Conservation (phyloP, 1,140 invertebrate species). For the Drosophila paulistorum region DNA sequence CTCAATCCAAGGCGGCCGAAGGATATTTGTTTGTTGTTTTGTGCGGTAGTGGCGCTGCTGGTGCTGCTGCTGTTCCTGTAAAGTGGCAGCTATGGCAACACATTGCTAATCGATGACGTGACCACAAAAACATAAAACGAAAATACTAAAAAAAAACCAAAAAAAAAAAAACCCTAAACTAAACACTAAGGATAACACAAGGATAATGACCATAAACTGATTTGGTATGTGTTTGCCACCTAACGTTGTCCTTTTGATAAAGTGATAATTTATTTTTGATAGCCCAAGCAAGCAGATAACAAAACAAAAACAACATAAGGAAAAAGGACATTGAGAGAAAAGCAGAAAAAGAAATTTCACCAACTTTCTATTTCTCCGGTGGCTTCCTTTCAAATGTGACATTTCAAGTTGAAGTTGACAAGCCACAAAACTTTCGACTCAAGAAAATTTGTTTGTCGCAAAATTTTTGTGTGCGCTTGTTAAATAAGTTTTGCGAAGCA, state of each 20-base stretch:
- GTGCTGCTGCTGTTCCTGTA: constrained; percentile 62
- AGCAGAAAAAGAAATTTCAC: constrained; percentile 5
- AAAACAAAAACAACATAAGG: neutral
- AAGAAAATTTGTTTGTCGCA: constrained; percentile 34
- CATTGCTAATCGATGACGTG: constrained; percentile 79
- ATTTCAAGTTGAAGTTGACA: constrained; percentile 53
- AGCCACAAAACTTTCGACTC: constrained; percentile 35
- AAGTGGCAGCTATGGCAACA: constrained; percentile 76
- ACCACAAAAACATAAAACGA: constrained; percentile 44
- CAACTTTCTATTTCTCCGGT: constrained; percentile 14
- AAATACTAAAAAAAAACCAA: constrained; percentile 16
- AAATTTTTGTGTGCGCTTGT: constrained; percentile 18
- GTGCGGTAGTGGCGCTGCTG: constrained; percentile 17
- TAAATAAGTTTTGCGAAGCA: constrained; percentile 25
- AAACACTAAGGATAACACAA: constrained; percentile 74
- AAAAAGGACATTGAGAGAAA: neutral
- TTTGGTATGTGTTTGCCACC: constrained; percentile 45
- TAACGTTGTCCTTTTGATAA: constrained; percentile 8
- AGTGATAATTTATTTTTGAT: constrained; percentile 46
- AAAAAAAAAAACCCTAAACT: constrained; percentile 11
- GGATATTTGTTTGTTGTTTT: constrained; percentile 10
- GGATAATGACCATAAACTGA: constrained; percentile 79
- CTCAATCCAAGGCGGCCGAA: neutral
- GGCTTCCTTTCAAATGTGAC: constrained; percentile 41
- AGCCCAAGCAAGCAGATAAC: constrained; percentile 13